Evolutionary conservation across 2,888 invertebrate species (phyloP).

Genomic region (Agrilus biguttatus): DNA sequence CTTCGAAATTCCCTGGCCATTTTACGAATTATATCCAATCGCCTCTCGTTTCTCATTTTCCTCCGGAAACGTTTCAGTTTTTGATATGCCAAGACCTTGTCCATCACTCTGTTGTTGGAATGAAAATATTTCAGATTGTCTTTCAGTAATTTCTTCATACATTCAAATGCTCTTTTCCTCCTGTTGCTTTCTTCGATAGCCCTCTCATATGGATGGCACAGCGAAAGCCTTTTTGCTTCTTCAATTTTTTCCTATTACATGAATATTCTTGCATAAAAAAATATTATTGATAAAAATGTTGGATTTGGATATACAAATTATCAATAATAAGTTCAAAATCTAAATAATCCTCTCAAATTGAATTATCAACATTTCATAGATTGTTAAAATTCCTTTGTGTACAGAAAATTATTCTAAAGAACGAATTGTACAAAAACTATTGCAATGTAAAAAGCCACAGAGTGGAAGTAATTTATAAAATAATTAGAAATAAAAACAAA

Average conservation of each 20-base stretch:
- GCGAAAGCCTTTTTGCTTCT: slow-evolving; percentile 3
- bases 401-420: no score
- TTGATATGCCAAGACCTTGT: slow-evolving; percentile 8
- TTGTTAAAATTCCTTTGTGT: no score
- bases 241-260: slow-evolving; percentile 6
- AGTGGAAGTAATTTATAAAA: no score
- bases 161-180: slow-evolving; percentile 4
- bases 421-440: no score
- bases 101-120: slow-evolving; percentile 1
- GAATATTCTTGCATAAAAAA: not conserved
- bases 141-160: slow-evolving; percentile 2
- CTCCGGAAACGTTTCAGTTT: slow-evolving; percentile 4
- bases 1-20: slow-evolving; percentile 8
- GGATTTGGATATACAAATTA: no score
- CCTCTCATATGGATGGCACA: slow-evolving; percentile 7
- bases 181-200: slow-evolving; percentile 1
- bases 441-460: no score
- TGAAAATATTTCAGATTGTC: not conserved
- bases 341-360: no score
- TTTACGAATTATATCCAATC: slow-evolving; percentile 7
- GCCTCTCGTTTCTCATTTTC: slow-evolving; percentile 5
- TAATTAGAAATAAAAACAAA: no score
- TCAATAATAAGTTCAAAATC: no score
- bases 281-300: no score
- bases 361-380: no score